Evolutionary conservation across 2,113 vertebrate species (phyloP).

Genomic region (Tretioscincus oriximinensis): DNA sequence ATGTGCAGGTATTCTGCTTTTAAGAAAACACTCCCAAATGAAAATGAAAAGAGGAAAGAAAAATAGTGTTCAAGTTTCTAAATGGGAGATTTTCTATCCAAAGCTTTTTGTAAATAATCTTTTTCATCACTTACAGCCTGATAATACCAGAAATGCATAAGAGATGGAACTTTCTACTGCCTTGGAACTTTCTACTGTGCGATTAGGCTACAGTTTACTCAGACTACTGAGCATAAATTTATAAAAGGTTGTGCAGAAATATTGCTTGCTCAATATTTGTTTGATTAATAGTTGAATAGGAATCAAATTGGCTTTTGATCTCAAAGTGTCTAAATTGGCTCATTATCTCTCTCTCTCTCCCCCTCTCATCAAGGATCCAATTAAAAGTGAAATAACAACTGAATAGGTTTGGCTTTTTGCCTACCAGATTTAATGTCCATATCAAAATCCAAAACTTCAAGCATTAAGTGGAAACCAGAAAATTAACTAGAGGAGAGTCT

Average conservation of each 20-base stretch:
- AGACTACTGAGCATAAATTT: background rate
- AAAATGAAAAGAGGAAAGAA: background rate
- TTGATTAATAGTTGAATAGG: background rate
- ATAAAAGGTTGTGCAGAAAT: background rate
- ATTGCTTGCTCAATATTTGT: background rate
- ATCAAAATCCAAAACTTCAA: background rate
- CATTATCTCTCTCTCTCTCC: background rate
- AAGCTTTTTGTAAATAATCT: background rate
- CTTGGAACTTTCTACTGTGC: background rate
- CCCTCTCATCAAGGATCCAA: background rate
- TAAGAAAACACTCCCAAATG: background rate
- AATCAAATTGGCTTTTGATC: background rate
- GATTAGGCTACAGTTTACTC: no score
- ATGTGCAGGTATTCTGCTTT: background rate
- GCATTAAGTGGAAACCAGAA: background rate
- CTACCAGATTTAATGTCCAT: background rate
- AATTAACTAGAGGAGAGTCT: background rate
- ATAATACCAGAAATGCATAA: background rate
- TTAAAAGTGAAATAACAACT: constrained; percentile 8
- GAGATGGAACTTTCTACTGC: background rate
- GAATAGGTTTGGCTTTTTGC: background rate
- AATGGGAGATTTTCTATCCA: background rate
- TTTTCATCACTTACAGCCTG: no score
- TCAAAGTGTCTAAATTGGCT: background rate
- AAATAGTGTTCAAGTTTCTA: background rate